Conservation (phyloP, 2,888 invertebrate species). For the Eupithecia centaureata region DNA sequence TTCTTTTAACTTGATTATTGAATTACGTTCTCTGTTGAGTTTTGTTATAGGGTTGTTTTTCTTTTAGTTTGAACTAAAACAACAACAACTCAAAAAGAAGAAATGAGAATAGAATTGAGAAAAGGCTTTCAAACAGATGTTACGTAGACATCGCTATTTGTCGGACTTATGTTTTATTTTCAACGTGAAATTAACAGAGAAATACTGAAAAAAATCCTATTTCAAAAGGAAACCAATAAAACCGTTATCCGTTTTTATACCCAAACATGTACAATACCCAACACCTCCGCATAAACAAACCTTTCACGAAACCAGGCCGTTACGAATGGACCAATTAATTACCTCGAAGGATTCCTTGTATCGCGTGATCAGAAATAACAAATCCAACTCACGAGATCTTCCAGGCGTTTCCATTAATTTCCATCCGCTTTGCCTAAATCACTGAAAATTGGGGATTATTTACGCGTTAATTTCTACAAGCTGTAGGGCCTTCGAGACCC, state of each 20-base stretch:
- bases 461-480: slow-evolving; percentile 43
- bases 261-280: not conserved
- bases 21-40: slow-evolving; percentile 20
- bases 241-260: not conserved
- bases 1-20: slow-evolving; percentile 27
- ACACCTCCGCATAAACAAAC: slow-evolving; percentile 17
- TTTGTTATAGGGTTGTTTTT: slow-evolving; percentile 31
- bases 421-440: slow-evolving; percentile 62
- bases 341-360: slow-evolving; percentile 51
- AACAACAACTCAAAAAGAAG: too few species aligned
- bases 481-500: slow-evolving; percentile 30
- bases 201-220: not conserved
- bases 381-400: slow-evolving; percentile 51
- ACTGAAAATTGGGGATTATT: slow-evolving; percentile 51
- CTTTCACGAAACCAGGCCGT: slow-evolving; percentile 27
- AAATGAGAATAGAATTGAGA: not conserved
- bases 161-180: not conserved
- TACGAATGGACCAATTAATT: slow-evolving; percentile 50
- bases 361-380: slow-evolving; percentile 61
- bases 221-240: not conserved
- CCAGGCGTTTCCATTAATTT: slow-evolving; percentile 60
- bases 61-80: too few species aligned
- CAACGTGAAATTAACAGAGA: too few species aligned
- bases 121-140: not conserved
- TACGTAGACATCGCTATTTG: not conserved